Evolutionary conservation across 37 sponge, comb jelly and placozoan genomes (phyloP).

Genomic region (Haliclona indistincta): DNA sequence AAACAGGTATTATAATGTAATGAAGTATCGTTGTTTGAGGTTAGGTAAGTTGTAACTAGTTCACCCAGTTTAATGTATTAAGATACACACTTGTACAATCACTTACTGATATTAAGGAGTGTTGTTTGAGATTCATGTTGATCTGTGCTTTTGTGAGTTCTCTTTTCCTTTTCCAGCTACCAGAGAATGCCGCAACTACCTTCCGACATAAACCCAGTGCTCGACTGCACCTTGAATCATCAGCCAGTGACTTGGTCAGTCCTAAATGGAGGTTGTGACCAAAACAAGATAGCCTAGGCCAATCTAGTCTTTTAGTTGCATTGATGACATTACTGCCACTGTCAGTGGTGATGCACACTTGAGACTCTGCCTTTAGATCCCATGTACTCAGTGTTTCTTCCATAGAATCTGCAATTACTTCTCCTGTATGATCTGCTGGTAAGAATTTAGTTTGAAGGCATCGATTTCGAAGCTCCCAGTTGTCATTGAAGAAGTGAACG

Average conservation of each 20-base stretch:
- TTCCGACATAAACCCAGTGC: conserved; percentile 23
- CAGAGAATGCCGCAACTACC: conserved; percentile 28
- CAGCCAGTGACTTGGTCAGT: conserved; percentile 5
- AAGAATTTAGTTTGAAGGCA: conserved; percentile 26
- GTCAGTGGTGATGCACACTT: conserved; percentile 45
- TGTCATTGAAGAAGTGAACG: conserved; percentile 20
- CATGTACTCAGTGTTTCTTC: conserved; percentile 18
- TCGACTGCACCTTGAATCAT: conserved; percentile 7
- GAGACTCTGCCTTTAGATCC: conserved; percentile 3
- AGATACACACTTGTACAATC: too few relatives aligned
- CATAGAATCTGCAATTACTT: conserved; percentile 23
- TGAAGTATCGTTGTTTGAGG: too few relatives aligned
- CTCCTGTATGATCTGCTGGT: conserved; percentile 43
- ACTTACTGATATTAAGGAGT: conserved; percentile 5
- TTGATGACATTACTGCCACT: conserved; percentile 30
- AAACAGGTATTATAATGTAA: too few relatives aligned
- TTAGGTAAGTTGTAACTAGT: too few relatives aligned
- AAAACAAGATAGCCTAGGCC: conserved; percentile 34
- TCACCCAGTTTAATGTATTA: too few relatives aligned
- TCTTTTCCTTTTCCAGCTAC: conserved; percentile 26
- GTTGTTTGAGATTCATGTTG: conserved; percentile 20
- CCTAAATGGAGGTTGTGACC: conserved; percentile 44
- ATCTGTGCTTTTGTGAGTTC: conserved; percentile 20
- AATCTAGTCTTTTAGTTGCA: conserved; percentile 4
- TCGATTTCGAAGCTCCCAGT: conserved; percentile 5